Percentiles rank a stretch among this genome's conserved stretches.
Conservation (phyloP, 1,140 invertebrate genomes). For the Leptinotarsa texana region DNA sequence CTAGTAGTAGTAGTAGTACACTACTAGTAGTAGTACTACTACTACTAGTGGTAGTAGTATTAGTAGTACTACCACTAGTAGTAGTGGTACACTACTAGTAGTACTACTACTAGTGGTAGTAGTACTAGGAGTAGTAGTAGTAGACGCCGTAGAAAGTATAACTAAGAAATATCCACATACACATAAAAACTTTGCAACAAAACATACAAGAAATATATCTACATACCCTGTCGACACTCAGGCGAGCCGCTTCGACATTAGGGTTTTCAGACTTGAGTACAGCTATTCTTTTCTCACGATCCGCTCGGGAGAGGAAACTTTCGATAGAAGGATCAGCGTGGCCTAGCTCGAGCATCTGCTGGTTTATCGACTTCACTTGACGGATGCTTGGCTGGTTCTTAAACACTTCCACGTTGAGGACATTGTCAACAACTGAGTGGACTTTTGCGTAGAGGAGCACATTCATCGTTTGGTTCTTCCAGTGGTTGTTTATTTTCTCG, state of each 20-base stretch:
- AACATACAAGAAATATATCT: neutral
- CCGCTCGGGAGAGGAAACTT: constrained; percentile 70
- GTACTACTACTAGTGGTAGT: no score
- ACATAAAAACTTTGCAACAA: no score
- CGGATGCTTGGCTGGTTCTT: constrained; percentile 19
- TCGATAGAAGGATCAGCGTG: constrained; percentile 72
- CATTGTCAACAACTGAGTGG: constrained; percentile 76
- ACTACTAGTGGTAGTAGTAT: no score
- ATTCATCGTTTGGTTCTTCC: constrained; percentile 54
- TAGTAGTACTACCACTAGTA: no score
- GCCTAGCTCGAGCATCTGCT: constrained; percentile 63
- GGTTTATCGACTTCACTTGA: constrained; percentile 61
- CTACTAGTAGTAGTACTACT: no score
- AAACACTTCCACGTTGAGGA: constrained; percentile 68
- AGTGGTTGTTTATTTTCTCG: constrained; percentile 58
- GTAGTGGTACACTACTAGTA: no score
- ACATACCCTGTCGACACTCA: constrained; percentile 9
- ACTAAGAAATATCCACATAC: no score
- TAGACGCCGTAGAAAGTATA: no score
- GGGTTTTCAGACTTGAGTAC: constrained; percentile 36
- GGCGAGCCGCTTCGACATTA: constrained; percentile 22
- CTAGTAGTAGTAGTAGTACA: no score
- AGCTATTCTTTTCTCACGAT: constrained; percentile 35
- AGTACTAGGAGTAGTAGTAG: no score
- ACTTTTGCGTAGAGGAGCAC: constrained; percentile 60